A percentile compares a stretch with the other conserved stretches of the same genome.
These are phyloP conservation scores for Morpho deidamia DNA, from an alignment of 2,888 invertebrate species.

Conservation along the genomic window DNA sequence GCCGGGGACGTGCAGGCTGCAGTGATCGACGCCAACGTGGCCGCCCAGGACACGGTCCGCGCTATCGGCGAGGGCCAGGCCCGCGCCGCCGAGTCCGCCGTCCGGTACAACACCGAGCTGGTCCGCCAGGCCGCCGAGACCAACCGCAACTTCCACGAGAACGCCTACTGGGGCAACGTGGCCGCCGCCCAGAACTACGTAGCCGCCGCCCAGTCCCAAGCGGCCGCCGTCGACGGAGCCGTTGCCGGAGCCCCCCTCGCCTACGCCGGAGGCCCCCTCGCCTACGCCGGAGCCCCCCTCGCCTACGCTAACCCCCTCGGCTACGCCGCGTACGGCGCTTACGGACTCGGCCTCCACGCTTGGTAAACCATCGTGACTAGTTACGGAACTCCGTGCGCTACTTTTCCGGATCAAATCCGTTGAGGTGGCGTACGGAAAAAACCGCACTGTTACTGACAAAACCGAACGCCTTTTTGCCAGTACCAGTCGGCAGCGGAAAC, in stretches of 20 bases:
- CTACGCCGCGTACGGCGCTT: conserved; percentile 21
- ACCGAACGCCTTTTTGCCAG: neutral
- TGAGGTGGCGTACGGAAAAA: conserved; percentile 8
- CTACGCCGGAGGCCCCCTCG: conserved; percentile 29
- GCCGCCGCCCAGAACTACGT: conserved; percentile 64
- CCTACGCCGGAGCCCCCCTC: conserved; percentile 30
- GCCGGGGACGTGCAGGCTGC: conserved; percentile 67
- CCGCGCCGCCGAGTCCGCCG: conserved; percentile 59
- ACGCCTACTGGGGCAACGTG: conserved; percentile 63
- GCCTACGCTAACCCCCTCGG: conserved; percentile 27
- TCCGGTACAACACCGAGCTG: conserved; percentile 60
- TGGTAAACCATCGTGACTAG: conserved; percentile 45
- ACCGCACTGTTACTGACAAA: conserved; percentile 13
- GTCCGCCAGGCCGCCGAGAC: conserved; percentile 53
- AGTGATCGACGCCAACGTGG: conserved; percentile 63
- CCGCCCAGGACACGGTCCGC: conserved; percentile 54
- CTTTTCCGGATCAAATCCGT: conserved; percentile 1
- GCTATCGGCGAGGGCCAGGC: conserved; percentile 55
- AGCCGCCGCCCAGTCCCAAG: conserved; percentile 67
- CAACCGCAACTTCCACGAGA: conserved; percentile 62
- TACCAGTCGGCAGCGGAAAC: conserved; percentile 28
- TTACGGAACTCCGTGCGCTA: conserved; percentile 6
- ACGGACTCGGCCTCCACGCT: conserved; percentile 38
- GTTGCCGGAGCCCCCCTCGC: conserved; percentile 43
- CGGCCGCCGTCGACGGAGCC: conserved; percentile 54